Percentiles rank a stretch among this genome's conserved stretches.
Conservation (phyloP, 2,797 vertebrate genomes). For the Margarornis squamiger region DNA sequence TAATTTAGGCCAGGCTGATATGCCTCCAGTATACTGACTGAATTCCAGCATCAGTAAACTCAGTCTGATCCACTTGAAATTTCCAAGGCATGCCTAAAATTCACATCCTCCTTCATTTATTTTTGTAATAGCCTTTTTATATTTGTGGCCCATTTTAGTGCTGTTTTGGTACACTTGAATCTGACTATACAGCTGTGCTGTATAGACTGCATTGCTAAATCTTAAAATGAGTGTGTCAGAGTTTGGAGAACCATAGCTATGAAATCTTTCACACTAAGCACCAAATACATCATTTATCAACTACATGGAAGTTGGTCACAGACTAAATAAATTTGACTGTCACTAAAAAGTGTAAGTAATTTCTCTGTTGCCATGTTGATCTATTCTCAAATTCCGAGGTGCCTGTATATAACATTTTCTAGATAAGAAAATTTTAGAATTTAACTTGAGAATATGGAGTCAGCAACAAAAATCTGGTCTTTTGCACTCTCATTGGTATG, state of each 20-base stretch:
- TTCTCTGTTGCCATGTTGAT: neutral
- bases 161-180: neutral
- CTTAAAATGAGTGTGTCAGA: neutral
- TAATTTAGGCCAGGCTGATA: constrained; percentile 21
- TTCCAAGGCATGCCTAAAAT: neutral
- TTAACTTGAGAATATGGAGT: neutral
- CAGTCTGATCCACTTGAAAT: neutral
- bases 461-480: neutral
- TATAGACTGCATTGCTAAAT: neutral
- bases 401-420: neutral
- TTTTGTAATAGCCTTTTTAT: neutral
- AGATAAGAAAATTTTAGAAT: neutral
- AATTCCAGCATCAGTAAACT: neutral
- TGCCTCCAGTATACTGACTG: neutral
- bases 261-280: neutral
- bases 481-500: neutral
- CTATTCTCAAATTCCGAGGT: neutral
- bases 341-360: neutral
- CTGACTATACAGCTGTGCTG: neutral
- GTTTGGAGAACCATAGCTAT: neutral
- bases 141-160: neutral
- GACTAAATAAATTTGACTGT: neutral
- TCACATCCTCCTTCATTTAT: neutral
- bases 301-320: neutral
- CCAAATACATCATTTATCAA: neutral